Evolutionary conservation across 2,797 vertebrate species (phyloP), one percentile per base, ranked within the genome.

Genomic region (Bufotes viridis): DNA sequence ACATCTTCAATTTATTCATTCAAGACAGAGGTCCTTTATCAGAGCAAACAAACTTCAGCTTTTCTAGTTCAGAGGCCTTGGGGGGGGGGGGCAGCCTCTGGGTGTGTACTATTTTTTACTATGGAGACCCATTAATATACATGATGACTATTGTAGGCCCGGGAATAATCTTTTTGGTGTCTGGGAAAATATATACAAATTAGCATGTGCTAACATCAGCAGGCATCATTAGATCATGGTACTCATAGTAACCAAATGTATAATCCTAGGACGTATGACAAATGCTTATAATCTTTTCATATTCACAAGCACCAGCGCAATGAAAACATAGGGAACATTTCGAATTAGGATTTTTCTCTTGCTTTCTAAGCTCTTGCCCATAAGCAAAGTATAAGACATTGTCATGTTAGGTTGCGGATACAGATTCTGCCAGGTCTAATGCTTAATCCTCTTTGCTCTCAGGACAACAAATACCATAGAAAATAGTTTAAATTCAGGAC

Each of bases 311-410:
- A 70, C 13, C 7, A 70, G 26, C 6, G 8, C 51, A 78, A 55
- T 24, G 26, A 55, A 78, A 53, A 24, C 3, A n/a, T 51, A 14
- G 20, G 20, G 29, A 60, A 79, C 24, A 58, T 57, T 61, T 42
- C 29, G 3, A 61, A 61, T 80, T 80, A 80, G 24, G 20, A 42
- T 58, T 79, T 10, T 18, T 60, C 13, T 14, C 57, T 17, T 29
- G 1, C 26, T 29, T 10, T 1, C 12, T 79, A 58, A 17, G 11
- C 12, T 10, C 26, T 58, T 58, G 17, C 24, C 69, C 29, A 42
- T 42, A 74, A 42, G 65, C 65, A 67, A 67, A 78, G 78, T 42
- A 80, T 80, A 61, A 80, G 5, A 34, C 78, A 60, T 42, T 80
- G 57, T 80, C 58, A 58, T 60, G 42, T 80, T 12, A 42, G 78